A percentile compares a stretch with the other conserved stretches of the same genome.
phyloP scores from a whole-genome alignment of 2,113 vertebrate genomes.

The Pelobates fuscus region DNA sequence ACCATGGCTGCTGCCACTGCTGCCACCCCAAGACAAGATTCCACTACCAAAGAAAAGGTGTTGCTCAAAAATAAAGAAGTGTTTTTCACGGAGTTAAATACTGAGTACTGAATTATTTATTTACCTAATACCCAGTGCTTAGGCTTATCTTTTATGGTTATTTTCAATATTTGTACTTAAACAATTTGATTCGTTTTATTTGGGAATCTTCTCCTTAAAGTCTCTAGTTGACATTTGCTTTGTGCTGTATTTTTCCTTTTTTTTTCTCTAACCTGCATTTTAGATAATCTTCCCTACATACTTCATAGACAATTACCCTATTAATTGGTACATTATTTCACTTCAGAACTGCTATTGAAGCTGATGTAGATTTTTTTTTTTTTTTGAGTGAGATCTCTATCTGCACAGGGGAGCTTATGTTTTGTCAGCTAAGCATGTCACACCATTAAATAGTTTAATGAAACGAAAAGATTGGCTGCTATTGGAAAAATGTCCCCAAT shows the following conservation, averaged over 20 bases:
- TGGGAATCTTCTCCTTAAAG: background rate
- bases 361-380: constrained; percentile 52
- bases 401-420: constrained; percentile 53
- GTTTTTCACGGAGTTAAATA: too few species aligned
- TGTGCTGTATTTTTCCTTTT: background rate
- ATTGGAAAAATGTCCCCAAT: constrained; percentile 36
- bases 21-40: too few species aligned
- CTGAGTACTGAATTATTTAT: too few species aligned
- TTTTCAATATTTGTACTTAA: background rate
- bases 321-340: constrained; percentile 51
- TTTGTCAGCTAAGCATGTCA: constrained; percentile 55
- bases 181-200: background rate
- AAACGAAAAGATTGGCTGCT: constrained; percentile 51
- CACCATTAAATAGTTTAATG: constrained; percentile 56
- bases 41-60: too few species aligned
- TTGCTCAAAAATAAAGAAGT: too few species aligned
- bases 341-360: constrained; percentile 49
- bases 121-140: background rate
- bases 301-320: constrained; percentile 47
- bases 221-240: background rate
- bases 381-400: constrained; percentile 53
- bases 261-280: background rate
- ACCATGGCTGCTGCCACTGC: too few species aligned
- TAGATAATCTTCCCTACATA: constrained; percentile 34
- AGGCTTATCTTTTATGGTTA: background rate